phyloP scores from a whole-genome alignment of 2,888 invertebrate genomes.

The Apodemia zela region DNA sequence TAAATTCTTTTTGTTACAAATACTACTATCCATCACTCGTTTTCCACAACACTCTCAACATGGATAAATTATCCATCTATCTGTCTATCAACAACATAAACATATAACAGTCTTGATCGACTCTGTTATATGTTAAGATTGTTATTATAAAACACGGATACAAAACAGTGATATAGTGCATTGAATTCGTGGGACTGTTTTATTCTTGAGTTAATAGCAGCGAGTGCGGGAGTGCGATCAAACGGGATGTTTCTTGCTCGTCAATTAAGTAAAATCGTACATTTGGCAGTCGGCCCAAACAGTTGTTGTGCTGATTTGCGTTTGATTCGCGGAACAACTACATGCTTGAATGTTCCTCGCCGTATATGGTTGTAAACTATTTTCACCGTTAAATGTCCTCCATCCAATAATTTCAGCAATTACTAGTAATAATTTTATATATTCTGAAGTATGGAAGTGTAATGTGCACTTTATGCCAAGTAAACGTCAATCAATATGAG shows the following conservation, averaged over 20 bases:
- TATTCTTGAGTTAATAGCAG: slow-evolving; percentile 47
- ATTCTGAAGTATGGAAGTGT: no score
- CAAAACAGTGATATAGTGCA: slow-evolving; percentile 4
- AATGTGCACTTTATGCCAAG: no score
- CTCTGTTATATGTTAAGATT: neutral
- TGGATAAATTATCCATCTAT: neutral
- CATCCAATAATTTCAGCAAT: neutral
- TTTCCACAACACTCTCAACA: neutral
- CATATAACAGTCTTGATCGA: neutral
- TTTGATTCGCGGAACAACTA: slow-evolving; percentile 48
- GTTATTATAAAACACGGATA: slow-evolving; percentile 5
- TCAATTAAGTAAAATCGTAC: slow-evolving; percentile 71
- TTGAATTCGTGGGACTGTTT: slow-evolving; percentile 34
- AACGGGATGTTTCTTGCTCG: slow-evolving; percentile 60
- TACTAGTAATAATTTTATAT: no score
- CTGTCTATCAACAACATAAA: no score
- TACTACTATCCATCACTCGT: neutral
- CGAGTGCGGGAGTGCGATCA: slow-evolving; percentile 57
- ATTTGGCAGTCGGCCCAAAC: slow-evolving; percentile 71
- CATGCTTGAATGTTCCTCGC: slow-evolving; percentile 37
- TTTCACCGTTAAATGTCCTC: neutral
- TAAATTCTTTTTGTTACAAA: neutral
- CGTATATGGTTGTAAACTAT: slow-evolving; percentile 46
- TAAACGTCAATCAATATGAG: no score
- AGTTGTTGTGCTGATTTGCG: slow-evolving; percentile 55